Percentiles rank a stretch among this genome's conserved stretches.
Evolutionary conservation across 1,140 invertebrate species (phyloP).

Genomic region (Calliopsis andreniformis): DNA sequence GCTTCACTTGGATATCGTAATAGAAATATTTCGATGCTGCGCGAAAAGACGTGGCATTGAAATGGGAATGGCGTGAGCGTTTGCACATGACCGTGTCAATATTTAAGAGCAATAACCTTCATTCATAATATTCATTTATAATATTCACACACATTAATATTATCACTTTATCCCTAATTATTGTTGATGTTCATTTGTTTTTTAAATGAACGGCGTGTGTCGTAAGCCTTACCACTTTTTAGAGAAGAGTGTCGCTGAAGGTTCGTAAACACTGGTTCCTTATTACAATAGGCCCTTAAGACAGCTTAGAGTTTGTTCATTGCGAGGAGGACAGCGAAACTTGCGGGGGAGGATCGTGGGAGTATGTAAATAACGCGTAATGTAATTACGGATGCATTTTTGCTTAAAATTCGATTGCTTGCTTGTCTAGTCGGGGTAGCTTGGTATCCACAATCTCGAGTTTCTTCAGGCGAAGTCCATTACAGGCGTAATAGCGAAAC

Average conservation of each 20-base stretch:
- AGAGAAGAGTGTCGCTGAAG: neutral
- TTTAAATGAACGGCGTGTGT: neutral
- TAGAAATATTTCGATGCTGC: neutral
- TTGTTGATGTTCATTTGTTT: neutral
- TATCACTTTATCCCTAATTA: neutral
- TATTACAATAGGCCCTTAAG: slow-evolving; percentile 43
- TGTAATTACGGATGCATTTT: slow-evolving; percentile 54
- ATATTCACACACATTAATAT: neutral
- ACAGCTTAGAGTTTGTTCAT: slow-evolving; percentile 63
- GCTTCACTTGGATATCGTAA: neutral
- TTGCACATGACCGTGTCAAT: neutral
- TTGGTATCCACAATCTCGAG: slow-evolving; percentile 36
- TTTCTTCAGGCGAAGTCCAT: slow-evolving; percentile 26
- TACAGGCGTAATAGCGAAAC: neutral
- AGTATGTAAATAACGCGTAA: slow-evolving; percentile 56
- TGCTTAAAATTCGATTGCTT: slow-evolving; percentile 68
- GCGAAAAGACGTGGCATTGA: neutral
- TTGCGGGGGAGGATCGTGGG: no score
- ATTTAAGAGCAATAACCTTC: neutral
- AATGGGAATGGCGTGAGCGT: slow-evolving; percentile 4
- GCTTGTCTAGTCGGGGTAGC: slow-evolving; percentile 74
- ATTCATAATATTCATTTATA: neutral
- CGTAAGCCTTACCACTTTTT: neutral
- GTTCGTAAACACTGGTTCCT: neutral
- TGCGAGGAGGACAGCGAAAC: slow-evolving; percentile 9